phyloP scores from a whole-genome alignment of 1,140 invertebrate species.

The Drosophila rufa region DNA sequence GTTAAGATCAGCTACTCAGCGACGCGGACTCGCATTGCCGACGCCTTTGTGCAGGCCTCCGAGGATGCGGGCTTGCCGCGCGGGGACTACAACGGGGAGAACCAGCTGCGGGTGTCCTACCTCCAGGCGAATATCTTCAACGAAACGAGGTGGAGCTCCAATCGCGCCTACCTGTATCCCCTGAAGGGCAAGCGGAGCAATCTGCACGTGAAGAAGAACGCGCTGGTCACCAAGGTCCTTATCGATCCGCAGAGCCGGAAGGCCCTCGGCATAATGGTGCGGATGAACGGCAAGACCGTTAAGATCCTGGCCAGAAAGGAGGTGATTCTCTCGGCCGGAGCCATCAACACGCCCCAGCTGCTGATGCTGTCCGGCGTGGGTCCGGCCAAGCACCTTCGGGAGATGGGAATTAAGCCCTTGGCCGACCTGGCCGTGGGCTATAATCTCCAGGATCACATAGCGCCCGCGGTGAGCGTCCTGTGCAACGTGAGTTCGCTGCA shows the following conservation, averaged over 20 bases:
- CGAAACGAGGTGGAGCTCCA: slow-evolving; percentile 90
- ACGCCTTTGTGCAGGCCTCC: slow-evolving; percentile 89
- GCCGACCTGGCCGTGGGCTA: slow-evolving; percentile 91
- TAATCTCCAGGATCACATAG: slow-evolving; percentile 93
- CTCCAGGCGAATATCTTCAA: slow-evolving; percentile 89
- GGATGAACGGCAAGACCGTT: slow-evolving; percentile 86
- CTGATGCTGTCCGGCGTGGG: slow-evolving; percentile 94
- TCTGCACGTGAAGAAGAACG: slow-evolving; percentile 88
- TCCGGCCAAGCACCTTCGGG: slow-evolving; percentile 88
- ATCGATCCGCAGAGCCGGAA: slow-evolving; percentile 89
- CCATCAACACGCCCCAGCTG: slow-evolving; percentile 91
- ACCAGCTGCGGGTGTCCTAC: slow-evolving; percentile 87
- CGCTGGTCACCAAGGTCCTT: slow-evolving; percentile 90
- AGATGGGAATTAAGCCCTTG: slow-evolving; percentile 88
- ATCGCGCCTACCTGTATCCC: slow-evolving; percentile 90
- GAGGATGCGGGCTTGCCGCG: slow-evolving; percentile 88
- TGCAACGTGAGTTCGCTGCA: slow-evolving; percentile 86
- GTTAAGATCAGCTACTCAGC: slow-evolving; percentile 85
- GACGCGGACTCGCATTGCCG: slow-evolving; percentile 87
- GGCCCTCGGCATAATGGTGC: slow-evolving; percentile 89
- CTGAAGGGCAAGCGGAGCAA: slow-evolving; percentile 87
- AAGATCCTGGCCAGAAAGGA: slow-evolving; percentile 89
- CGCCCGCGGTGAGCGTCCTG: slow-evolving; percentile 89
- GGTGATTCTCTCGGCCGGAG: slow-evolving; percentile 91
- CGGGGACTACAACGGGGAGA: slow-evolving; percentile 90